phyloP scores from a whole-genome alignment of 2,113 vertebrate genomes.

The Anas platyrhynchos region DNA sequence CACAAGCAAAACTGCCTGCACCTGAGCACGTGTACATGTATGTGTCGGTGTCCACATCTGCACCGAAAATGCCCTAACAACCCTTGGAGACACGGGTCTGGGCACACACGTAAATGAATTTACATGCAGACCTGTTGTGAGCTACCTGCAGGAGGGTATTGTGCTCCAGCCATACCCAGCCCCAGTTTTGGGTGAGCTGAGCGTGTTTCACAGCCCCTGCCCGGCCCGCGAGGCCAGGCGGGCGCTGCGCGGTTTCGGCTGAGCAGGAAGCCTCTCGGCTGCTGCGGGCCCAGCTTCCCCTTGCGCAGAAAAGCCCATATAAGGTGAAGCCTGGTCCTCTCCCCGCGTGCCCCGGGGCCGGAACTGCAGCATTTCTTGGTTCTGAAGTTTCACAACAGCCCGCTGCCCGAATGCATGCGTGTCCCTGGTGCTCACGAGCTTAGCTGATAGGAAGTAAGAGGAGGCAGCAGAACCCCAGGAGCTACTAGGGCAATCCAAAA shows the following conservation, averaged over 20 bases:
- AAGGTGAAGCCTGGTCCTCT: constrained; percentile 65
- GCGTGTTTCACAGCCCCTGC: not conserved
- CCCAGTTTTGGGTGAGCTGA: not conserved
- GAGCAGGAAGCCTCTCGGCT: constrained; percentile 71
- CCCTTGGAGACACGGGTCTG: not conserved
- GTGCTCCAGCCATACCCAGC: not conserved
- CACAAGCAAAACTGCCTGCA: not conserved
- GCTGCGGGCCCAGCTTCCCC: constrained; percentile 67
- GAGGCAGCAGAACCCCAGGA: not conserved
- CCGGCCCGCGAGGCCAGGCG: not conserved
- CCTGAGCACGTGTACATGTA: accelerated
- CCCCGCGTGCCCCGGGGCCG: not conserved
- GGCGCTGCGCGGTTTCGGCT: constrained; percentile 25
- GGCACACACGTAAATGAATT: not conserved
- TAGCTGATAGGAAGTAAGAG: not conserved
- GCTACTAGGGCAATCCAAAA: not conserved
- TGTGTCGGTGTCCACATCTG: not conserved
- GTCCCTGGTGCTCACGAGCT: not conserved
- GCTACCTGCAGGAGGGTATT: not conserved
- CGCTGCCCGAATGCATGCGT: not conserved
- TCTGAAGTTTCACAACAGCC: constrained; percentile 49
- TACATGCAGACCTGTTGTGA: not conserved
- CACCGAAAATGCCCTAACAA: not conserved
- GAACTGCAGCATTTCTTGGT: constrained; percentile 9
- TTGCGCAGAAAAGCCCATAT: constrained; percentile 72